Percentiles rank a stretch among this genome's conserved stretches.
Conservation (phyloP, 2,797 vertebrate species). For the Amblyraja radiata region DNA sequence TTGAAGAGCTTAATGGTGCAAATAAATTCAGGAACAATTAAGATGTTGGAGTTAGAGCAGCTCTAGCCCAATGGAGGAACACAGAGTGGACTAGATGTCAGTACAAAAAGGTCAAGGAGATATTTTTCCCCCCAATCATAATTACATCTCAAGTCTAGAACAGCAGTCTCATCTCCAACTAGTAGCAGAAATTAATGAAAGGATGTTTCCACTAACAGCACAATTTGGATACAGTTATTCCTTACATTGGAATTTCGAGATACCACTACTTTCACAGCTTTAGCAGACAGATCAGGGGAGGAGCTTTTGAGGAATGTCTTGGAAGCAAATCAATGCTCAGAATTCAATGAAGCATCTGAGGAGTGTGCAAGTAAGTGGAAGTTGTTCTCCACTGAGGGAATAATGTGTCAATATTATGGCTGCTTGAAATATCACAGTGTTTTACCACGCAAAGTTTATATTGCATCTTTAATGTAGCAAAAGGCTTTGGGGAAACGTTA, state of each 20-base stretch:
- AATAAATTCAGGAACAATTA: no score
- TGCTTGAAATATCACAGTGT: background rate
- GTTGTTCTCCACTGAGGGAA: background rate
- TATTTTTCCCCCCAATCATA: background rate
- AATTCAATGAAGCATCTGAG: background rate
- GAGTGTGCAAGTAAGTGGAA: background rate
- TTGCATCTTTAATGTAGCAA: no score
- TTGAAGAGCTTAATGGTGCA: no score
- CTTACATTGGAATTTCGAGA: background rate
- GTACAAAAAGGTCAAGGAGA: background rate
- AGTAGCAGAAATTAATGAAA: background rate
- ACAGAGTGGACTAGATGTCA: no score
- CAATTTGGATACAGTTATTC: background rate
- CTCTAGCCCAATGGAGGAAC: no score
- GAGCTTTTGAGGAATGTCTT: background rate
- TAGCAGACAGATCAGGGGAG: background rate
- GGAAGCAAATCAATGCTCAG: background rate
- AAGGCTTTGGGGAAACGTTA: no score
- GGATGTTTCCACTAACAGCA: background rate
- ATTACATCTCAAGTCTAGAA: background rate
- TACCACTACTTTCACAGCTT: background rate
- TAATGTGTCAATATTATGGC: background rate
- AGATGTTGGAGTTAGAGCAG: no score
- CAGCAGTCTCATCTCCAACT: background rate
- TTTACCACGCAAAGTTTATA: background rate